Base-by-base conservation (phyloP, 2,888 invertebrate species). In the Hypomecis punctinalis region DNA sequence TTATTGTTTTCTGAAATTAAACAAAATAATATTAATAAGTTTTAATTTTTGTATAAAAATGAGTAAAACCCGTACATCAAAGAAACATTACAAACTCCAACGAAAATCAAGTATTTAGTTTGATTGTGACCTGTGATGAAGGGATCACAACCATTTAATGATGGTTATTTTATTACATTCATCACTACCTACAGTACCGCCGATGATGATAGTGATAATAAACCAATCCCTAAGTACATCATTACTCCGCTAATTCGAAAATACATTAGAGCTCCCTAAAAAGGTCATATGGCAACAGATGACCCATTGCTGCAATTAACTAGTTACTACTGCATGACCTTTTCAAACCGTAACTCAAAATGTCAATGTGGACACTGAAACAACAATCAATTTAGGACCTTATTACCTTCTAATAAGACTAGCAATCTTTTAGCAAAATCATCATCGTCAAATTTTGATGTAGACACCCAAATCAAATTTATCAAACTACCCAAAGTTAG, bases 291-390 rank as follows among this genome's bases (percentile, higher is more conserved):
- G 51, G 49, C 57, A 67, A 55, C 63, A 69, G 66, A 66, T 65
- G 68, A 70, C 68, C 68, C 71, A 62, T 59, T 69, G 66, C 65
- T 48, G 66, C 72, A 68, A 74, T 70, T 72, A 72, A 67, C 72
- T 66, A 59, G 66, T 69, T 68, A 71, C 74, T 69, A 70, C 71
- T 63, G 64, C 62, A 55, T 69, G 68, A 75, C 75, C 75, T 74
- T 74, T 73, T 64, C 68, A 68, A 65, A 55, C 57, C 53, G 60
- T 65, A 69, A 66, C 62, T 51, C 59, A 54, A 71, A 73, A 74
- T 75, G 69, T 68, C 70, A 70, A 69, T 69, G 49, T 63, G 60
- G 65, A 61, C 63, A 58, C 54, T 59, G 52, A 11, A 55, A 63
- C 48, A 58, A 54, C 36, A n/a, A 61, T 11, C 54, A 39, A 48